Evolutionary conservation across 1,140 invertebrate species (phyloP).

Genomic region (Tenebrio molitor): DNA sequence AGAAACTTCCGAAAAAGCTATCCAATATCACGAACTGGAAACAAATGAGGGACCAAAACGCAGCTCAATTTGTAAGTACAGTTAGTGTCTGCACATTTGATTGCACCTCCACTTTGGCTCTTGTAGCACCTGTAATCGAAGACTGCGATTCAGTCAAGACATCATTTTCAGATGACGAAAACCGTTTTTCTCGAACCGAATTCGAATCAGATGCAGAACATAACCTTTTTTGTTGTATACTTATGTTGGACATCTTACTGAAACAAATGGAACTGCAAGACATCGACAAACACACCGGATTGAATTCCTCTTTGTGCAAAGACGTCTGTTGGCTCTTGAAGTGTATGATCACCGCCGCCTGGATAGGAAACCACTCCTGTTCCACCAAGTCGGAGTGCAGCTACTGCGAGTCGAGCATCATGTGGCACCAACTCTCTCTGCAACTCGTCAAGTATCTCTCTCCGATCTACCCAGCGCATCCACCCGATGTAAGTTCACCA

Average conservation of each 20-base stretch:
- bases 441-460: constrained; percentile 85
- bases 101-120: constrained; percentile 37
- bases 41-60: constrained; percentile 64
- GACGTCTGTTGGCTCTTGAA: constrained; percentile 85
- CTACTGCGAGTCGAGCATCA: constrained; percentile 91
- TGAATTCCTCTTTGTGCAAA: constrained; percentile 82
- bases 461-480: constrained; percentile 79
- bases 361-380: constrained; percentile 82
- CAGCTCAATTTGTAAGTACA: constrained; percentile 72
- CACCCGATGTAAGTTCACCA: constrained; percentile 78
- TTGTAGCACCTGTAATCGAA: constrained; percentile 74
- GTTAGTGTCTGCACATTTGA: constrained; percentile 12
- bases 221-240: constrained; percentile 92
- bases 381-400: constrained; percentile 80
- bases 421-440: constrained; percentile 93
- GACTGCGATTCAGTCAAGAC: constrained; percentile 77
- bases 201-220: constrained; percentile 78
- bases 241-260: constrained; percentile 95
- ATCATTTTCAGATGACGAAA: constrained; percentile 81
- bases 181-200: constrained; percentile 72
- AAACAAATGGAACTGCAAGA: constrained; percentile 98
- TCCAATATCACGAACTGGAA: constrained; percentile 63
- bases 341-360: constrained; percentile 83
- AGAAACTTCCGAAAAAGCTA: constrained; percentile 68
- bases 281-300: constrained; percentile 84